phyloP scores from a whole-genome alignment of 1,140 invertebrate genomes.

The Brachionus rotundiformis region DNA sequence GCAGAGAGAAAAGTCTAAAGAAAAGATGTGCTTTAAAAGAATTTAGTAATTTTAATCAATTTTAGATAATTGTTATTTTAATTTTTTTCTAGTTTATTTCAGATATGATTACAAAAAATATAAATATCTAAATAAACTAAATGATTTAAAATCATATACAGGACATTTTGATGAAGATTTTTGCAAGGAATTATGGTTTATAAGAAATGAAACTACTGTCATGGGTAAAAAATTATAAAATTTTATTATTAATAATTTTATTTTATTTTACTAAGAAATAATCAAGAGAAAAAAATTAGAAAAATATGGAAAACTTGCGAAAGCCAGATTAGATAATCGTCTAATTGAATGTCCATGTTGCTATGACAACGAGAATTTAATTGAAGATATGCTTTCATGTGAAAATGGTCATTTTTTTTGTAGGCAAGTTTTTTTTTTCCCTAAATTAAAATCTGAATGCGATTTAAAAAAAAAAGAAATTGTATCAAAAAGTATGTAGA shows the following conservation, averaged over 20 bases:
- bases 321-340: constrained; percentile 60
- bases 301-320: constrained; percentile 54
- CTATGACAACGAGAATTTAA: constrained; percentile 68
- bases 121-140: constrained; percentile 53
- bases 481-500: constrained; percentile 67
- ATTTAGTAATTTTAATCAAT: background rate
- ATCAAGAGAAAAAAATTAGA: constrained; percentile 56
- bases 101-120: constrained; percentile 39
- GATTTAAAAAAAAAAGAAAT: background rate
- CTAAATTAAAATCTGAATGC: background rate
- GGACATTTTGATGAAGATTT: constrained; percentile 59
- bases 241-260: background rate
- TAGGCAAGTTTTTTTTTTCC: constrained; percentile 56
- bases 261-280: background rate
- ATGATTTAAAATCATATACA: constrained; percentile 57
- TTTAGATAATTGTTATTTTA: background rate
- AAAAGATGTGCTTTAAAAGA: background rate
- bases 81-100: background rate
- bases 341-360: constrained; percentile 68
- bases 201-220: constrained; percentile 65
- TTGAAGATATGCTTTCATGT: constrained; percentile 68
- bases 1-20: background rate
- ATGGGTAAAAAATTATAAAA: constrained; percentile 54
- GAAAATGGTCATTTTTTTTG: constrained; percentile 69
- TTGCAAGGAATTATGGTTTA: constrained; percentile 66